Evolutionary conservation across 2,888 invertebrate genomes (phyloP).

Genomic region (Pyrrhosoma nymphula): DNA sequence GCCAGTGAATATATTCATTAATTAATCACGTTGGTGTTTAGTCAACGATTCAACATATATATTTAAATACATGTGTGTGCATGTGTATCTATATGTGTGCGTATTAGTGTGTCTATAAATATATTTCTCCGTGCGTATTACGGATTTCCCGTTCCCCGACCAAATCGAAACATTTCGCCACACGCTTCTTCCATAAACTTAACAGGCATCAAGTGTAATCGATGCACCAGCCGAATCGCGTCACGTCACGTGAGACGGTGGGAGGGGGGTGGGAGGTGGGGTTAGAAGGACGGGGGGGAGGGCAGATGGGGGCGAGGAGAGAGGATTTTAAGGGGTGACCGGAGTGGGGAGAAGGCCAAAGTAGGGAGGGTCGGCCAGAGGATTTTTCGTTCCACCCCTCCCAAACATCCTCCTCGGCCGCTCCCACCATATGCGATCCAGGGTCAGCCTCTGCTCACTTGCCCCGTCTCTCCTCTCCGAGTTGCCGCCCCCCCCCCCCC

Average conservation of each 20-base stretch:
- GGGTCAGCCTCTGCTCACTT: neutral
- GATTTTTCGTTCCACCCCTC: no score
- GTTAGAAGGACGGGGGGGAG: neutral
- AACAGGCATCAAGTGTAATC: constrained; percentile 57
- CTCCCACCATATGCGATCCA: no score
- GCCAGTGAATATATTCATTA: no score
- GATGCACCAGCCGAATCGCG: constrained; percentile 43
- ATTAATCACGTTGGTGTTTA: no score
- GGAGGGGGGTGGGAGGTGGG: neutral
- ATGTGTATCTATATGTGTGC: no score
- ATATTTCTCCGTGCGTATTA: no score
- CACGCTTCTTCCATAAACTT: constrained; percentile 41
- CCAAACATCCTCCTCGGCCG: no score
- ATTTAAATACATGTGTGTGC: no score
- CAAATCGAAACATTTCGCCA: constrained; percentile 28
- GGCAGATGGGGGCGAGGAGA: neutral
- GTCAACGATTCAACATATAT: no score
- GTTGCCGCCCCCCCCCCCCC: neutral
- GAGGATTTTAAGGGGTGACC: neutral
- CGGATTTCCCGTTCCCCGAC: neutral
- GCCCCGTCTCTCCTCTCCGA: neutral
- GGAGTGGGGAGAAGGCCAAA: neutral
- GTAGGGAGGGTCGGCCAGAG: neutral
- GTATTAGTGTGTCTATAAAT: no score
- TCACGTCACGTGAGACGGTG: constrained; percentile 42